Evolutionary conservation across 2,113 vertebrate genomes (phyloP).

Genomic region (Otocyon megalotis): DNA sequence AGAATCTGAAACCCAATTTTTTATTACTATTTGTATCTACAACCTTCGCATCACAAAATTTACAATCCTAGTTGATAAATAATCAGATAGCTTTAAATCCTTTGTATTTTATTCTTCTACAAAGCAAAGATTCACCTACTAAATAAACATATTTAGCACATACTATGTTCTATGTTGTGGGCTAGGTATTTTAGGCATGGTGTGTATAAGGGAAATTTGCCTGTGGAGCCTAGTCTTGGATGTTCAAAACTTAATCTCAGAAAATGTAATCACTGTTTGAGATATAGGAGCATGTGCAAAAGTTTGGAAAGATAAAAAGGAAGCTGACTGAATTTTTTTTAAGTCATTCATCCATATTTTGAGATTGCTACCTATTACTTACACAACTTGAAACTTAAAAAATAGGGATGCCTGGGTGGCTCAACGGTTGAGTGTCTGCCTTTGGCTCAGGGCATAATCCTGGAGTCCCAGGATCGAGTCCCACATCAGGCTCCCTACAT

Average conservation of each 20-base stretch:
- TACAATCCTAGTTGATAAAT: neutral
- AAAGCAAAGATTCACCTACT: neutral
- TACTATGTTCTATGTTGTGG: neutral
- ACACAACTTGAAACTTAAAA: neutral
- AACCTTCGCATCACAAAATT: neutral
- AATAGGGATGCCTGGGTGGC: neutral
- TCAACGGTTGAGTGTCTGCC: no score
- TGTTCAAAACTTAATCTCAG: neutral
- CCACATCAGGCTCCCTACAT: no score
- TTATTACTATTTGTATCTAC: neutral
- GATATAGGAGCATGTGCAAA: neutral
- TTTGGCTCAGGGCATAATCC: no score
- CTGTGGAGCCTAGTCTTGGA: neutral
- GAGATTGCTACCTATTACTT: neutral
- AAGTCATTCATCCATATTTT: neutral
- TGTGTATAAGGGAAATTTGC: neutral
- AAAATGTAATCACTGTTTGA: neutral
- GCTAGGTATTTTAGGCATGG: neutral
- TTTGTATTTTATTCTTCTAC: conserved; percentile 2
- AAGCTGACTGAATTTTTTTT: neutral
- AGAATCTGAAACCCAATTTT: neutral
- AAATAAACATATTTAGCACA: neutral
- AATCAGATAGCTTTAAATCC: neutral
- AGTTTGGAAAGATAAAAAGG: neutral
- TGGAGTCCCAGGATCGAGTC: no score